A percentile compares a stretch with the other conserved stretches of the same genome.
Conservation (phyloP, 1,140 invertebrate species). For the Diabrotica undecimpunctata region DNA sequence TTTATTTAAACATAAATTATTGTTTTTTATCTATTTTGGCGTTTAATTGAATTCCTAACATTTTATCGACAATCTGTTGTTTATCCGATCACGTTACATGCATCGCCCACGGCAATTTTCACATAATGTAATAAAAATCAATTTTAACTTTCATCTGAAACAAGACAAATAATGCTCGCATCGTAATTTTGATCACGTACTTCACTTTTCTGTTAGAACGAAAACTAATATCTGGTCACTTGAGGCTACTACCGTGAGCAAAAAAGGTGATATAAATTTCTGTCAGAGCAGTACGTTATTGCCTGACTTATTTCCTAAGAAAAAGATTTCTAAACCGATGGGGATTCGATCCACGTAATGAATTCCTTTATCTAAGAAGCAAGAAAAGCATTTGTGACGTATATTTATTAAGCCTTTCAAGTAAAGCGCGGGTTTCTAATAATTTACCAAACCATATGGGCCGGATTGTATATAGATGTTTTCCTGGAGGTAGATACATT, state of each 20-base stretch:
- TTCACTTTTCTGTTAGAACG: not conserved
- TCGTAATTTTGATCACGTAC: not conserved
- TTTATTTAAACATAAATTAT: too few relatives aligned
- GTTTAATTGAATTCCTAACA: too few relatives aligned
- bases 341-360: not conserved
- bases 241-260: not conserved
- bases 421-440: not conserved
- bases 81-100: not conserved
- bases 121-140: not conserved
- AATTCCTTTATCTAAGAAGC: constrained; percentile 1
- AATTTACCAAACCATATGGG: not conserved
- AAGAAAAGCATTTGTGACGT: not conserved
- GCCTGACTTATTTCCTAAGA: not conserved
- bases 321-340: not conserved
- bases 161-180: not conserved
- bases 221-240: not conserved
- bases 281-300: too few relatives aligned
- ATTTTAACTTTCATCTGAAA: not conserved
- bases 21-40: too few relatives aligned
- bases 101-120: not conserved
- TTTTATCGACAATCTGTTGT: not conserved
- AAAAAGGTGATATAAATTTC: too few relatives aligned
- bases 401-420: not conserved
- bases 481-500: not conserved
- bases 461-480: not conserved